Percentiles rank a stretch among this genome's conserved stretches.
Conservation (phyloP, 2,888 invertebrate species). For the Atrina japonica region DNA sequence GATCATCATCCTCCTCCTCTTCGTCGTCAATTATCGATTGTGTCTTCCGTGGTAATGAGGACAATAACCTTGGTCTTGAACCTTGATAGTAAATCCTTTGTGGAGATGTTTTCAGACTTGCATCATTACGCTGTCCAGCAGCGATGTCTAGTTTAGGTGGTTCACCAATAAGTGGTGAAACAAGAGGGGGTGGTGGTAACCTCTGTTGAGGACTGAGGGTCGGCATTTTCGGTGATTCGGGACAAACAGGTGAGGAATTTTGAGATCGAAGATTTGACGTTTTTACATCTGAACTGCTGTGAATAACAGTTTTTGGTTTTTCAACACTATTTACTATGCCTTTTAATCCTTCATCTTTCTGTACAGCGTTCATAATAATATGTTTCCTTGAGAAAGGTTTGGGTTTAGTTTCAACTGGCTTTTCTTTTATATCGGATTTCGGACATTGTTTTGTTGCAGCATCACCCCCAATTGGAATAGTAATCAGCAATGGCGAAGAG, state of each 20-base stretch:
- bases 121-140: slow-evolving; percentile 13
- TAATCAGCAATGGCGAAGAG: slow-evolving; percentile 28
- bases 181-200: slow-evolving; percentile 47
- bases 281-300: slow-evolving; percentile 16
- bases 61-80: slow-evolving; percentile 12
- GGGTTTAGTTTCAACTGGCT: slow-evolving; percentile 17
- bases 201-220: slow-evolving; percentile 74
- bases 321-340: slow-evolving; percentile 49
- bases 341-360: slow-evolving; percentile 66
- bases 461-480: slow-evolving; percentile 21
- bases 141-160: slow-evolving; percentile 67
- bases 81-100: neutral
- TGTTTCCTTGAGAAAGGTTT: slow-evolving; percentile 61
- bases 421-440: neutral
- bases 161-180: slow-evolving; percentile 56
- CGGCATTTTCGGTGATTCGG: slow-evolving; percentile 76
- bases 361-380: slow-evolving; percentile 65
- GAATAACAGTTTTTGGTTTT: slow-evolving; percentile 21
- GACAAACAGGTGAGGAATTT: slow-evolving; percentile 48
- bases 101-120: neutral
- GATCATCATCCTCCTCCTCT: slow-evolving; percentile 37
- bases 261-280: slow-evolving; percentile 25
- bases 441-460: neutral
- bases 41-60: slow-evolving; percentile 15
- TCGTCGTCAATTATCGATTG: slow-evolving; percentile 14